Base-by-base conservation (phyloP, 2,888 invertebrate genomes). In the Acanthopleura granulata region DNA sequence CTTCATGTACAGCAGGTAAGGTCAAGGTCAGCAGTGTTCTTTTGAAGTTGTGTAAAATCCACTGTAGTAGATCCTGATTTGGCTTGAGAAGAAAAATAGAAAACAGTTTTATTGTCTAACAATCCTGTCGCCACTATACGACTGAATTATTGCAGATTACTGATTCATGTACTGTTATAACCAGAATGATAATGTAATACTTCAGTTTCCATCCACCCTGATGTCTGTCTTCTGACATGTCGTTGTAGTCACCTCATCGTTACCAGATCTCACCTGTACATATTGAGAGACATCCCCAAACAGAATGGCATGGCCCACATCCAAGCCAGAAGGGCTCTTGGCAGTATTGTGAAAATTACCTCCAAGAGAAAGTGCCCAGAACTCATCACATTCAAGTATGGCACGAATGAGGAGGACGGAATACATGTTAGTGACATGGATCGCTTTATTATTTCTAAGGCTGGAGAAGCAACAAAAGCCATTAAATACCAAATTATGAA, bases 311-410 rank as follows among this genome's bases (percentile, higher is more conserved):
- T 93, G 81, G 97, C 95, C 0, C 95, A 95, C 89, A 93, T 98
- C 0, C 94, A 97, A 86, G 95, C 96, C 0, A 93, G 96, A 79
- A 93, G 98, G 75, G 95, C 96, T 0, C 92, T 99, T 74, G 95
- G 96, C 1, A 95, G 96, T 73, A 96, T 99, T 84, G 96, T 98
- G 14, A 97, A 97, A 92, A 99, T 99, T 79, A 99, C 99, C 0
- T 97, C 98, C 16, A 97, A 97, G 90, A 97, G 97, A 90, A 94
- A 95, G 75, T 95, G 96, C 89, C 98, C 98, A 0, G 97, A 99
- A 91, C 92, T 99, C 84, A 97, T 99, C 79, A 99, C 99, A 0
- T 98, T 99, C 90, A 97, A 97, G 90, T 98, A 98, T 90, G 97
- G 98, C 6, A 85, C 85, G 4, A 87, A 85, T 51, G 88, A 87